Evolutionary conservation across 2,888 invertebrate species (phyloP), one percentile per base, ranked within the genome.

Genomic region (Athalia circularis): DNA sequence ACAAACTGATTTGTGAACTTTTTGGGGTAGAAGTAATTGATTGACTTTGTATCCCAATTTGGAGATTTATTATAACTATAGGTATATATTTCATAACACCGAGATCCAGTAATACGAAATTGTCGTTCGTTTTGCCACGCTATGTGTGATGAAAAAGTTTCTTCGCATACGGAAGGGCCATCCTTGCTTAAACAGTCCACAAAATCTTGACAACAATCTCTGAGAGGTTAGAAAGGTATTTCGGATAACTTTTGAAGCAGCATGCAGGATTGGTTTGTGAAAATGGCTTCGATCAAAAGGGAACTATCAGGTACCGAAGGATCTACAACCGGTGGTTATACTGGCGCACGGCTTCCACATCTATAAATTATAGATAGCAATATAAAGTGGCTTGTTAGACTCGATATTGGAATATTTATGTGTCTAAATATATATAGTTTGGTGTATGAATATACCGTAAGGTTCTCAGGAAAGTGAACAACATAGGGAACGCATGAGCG

Each of bases 1-100:
- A 59, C 6, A 43, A 13, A 61, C 29, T 7, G 0, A 61, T 13
- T 75, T 43, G 47, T 8, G n/a, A 75, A 29, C 5, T 8, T 62
- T 1, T 2, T 45, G 1, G 75, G 62, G 45, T 61, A 11, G 13
- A 75, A 75, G 29, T 61, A 75, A 13, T 45, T 45, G 4, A 13
- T 8, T 3, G 75, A 15, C 47, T 75, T 57, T 5, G 29, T 61
- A 7, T 61, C 2, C 75, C 75, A 75, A 54, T 78, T 13, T 6
- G 75, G 43, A n/a, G n/a, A n/a, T n/a, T n/a, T n/a, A n/a, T n/a
- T n/a, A n/a, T n/a, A n/a, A n/a, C n/a, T n/a, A n/a, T n/a, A n/a
- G n/a, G n/a, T n/a, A n/a, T n/a, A n/a, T n/a, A n/a, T n/a, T n/a
- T 79, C 67, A 65, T 76, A 79, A 48, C 65, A 75, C 45, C 61